phyloP scores from a whole-genome alignment of 1,140 invertebrate genomes.

The Chironomus tepperi region DNA sequence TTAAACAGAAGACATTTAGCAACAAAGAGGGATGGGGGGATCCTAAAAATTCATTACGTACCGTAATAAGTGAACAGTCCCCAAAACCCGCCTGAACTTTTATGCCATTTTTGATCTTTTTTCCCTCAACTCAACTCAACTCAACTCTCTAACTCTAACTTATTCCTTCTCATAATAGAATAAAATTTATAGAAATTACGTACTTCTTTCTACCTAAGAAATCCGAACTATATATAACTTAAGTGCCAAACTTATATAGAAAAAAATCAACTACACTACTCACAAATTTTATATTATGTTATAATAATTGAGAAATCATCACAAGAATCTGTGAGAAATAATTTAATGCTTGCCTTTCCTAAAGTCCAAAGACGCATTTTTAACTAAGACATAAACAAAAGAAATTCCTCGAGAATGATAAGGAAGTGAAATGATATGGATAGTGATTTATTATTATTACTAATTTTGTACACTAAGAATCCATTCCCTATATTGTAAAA shows the following conservation, averaged over 20 bases:
- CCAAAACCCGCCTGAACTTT: too few relatives aligned
- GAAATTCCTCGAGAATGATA: background rate
- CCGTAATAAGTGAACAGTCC: too few relatives aligned
- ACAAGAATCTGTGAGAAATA: background rate
- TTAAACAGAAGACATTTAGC: too few relatives aligned
- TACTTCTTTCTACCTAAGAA: background rate
- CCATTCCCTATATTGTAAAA: background rate
- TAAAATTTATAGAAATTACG: background rate
- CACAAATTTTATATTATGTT: too few relatives aligned
- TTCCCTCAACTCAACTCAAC: too few relatives aligned
- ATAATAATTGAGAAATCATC: too few relatives aligned
- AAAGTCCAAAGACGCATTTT: background rate
- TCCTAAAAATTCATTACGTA: too few relatives aligned
- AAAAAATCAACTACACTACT: too few relatives aligned
- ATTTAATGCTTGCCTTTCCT: background rate
- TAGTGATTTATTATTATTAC: background rate
- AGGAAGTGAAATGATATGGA: background rate
- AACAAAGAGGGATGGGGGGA: too few relatives aligned
- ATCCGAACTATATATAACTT: background rate
- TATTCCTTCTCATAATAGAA: background rate
- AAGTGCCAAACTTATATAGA: background rate
- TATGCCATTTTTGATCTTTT: too few relatives aligned
- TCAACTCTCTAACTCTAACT: background rate
- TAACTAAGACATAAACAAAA: background rate
- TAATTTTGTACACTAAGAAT: background rate